Percentiles rank a stretch among this genome's conserved stretches.
Evolutionary conservation across 2,888 invertebrate genomes (phyloP).

Genomic region (Neuroscelio doddi): DNA sequence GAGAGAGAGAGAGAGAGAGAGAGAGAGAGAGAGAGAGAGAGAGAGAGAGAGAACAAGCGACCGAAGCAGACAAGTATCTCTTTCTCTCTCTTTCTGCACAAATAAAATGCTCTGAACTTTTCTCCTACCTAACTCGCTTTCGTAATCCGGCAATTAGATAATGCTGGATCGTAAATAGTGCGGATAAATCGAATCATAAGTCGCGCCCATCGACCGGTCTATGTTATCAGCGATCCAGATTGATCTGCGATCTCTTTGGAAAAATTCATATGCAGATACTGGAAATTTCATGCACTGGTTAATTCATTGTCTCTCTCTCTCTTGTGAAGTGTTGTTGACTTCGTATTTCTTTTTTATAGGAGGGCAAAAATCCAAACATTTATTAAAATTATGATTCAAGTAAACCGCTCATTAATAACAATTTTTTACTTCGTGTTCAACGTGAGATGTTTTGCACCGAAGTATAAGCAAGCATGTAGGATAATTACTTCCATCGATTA

Average conservation of each 20-base stretch:
- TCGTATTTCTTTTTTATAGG: no score
- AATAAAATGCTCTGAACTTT: no score
- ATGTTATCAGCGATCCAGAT: conserved; percentile 38
- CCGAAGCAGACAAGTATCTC: no score
- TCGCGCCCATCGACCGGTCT: conserved; percentile 40
- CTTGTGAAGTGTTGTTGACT: no score
- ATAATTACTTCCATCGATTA: conserved; percentile 13
- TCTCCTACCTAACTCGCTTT: conserved; percentile 42
- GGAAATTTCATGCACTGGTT: conserved; percentile 13
- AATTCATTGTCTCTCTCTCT: conserved; percentile 15
- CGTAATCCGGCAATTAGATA: conserved; percentile 47
- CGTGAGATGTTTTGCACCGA: conserved; percentile 3
- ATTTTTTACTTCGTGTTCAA: not conserved
- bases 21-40: no score
- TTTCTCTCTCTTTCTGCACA: conserved; percentile 25
- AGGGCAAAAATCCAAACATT: not conserved
- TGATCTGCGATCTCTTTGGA: conserved; percentile 25
- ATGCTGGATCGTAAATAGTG: conserved; percentile 44
- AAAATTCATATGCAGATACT: not conserved
- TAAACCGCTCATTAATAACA: conserved; percentile 7
- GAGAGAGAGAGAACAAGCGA: no score
- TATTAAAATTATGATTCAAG: not conserved
- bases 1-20: no score
- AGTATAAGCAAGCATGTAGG: not conserved
- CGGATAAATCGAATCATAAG: conserved; percentile 43